Base-by-base conservation (phyloP, 2,888 invertebrate species). In the Lepidocyrtinus sp. region DNA sequence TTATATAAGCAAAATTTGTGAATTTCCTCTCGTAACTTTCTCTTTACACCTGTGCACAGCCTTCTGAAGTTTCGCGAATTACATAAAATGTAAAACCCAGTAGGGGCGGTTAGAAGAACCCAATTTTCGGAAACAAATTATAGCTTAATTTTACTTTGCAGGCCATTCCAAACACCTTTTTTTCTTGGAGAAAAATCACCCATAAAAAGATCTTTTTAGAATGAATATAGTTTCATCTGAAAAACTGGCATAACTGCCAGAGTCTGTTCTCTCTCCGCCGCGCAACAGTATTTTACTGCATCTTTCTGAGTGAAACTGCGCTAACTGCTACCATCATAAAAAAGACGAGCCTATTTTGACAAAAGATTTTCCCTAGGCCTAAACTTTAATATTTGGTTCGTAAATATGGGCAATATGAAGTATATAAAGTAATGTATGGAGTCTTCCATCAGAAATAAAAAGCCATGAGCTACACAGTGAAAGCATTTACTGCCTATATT, bases 261-360 rank as follows among this genome's bases (percentile, higher is more conserved):
- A 7, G 55, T 2, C 55, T n/a, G n/a, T 55, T 55, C 17, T 55
- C 17, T 55, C n/a, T 9, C n/a, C n/a, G n/a, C n/a, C 36, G 55
- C 55, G 55, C 55, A 55, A 55, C 55, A 55, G 55, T n/a, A 55
- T 55, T 55, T 55, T 55, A 15, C n/a, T 55, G 17, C 55, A 55
- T 9, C n/a, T 55, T 55, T 55, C 55, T 55, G n/a, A n/a, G 9
- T 55, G 55, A n/a, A 55, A 55, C 55, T 5, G 71, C 71, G 70
- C 70, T 70, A 76, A 70, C 71, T 76, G 76, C 64, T 76, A 76
- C 70, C 70, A 64, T 76, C 71, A 76, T 76, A 76, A 76, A 76
- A 45, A 55, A 65, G 45, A 70, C 69, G 61, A 36, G 63, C 55
- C 76, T 69, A 61, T 26, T 69, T 69, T 19, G 46, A 55, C 55